Percentiles rank a stretch among this genome's conserved stretches.
These are phyloP conservation scores for Heterodera carotae DNA, from an alignment of 1,140 invertebrate species.

Conservation along the genomic window DNA sequence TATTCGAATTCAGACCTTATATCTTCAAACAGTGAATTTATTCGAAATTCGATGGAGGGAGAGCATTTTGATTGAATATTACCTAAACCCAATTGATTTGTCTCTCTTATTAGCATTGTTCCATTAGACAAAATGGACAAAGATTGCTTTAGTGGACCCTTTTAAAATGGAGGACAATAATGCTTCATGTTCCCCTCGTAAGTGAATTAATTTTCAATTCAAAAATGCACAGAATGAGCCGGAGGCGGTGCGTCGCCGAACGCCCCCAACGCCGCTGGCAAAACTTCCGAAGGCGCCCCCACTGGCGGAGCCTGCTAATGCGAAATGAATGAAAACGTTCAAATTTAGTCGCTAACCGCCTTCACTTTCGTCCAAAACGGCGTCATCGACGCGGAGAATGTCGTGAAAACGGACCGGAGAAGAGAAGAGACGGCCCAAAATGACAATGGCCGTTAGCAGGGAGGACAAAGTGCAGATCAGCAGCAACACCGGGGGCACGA, in stretches of 20 bases:
- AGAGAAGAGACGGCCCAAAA: conserved; percentile 51
- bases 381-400: conserved; percentile 41
- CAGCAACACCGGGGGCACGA: conserved; percentile 49
- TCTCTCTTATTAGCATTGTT: no score
- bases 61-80: no score
- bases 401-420: conserved; percentile 48
- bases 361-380: conserved; percentile 17
- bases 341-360: conserved; percentile 20
- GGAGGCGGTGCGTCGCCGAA: conserved; percentile 23
- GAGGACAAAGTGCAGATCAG: conserved; percentile 47
- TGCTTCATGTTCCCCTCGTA: no score
- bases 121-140: no score
- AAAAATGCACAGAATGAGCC: neutral
- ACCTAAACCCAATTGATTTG: no score
- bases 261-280: neutral
- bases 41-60: no score
- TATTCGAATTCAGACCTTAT: no score
- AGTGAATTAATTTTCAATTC: no score
- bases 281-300: conserved; percentile 1
- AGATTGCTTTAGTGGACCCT: no score
- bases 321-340: conserved; percentile 9
- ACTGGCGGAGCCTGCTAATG: neutral
- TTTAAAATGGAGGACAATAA: no score
- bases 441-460: conserved; percentile 47
- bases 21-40: no score